A percentile compares a stretch with the other conserved stretches of the same genome.
Evolutionary conservation across 64 coral and sea anemone species (phyloP).

Genomic region (Montipora sp.): DNA sequence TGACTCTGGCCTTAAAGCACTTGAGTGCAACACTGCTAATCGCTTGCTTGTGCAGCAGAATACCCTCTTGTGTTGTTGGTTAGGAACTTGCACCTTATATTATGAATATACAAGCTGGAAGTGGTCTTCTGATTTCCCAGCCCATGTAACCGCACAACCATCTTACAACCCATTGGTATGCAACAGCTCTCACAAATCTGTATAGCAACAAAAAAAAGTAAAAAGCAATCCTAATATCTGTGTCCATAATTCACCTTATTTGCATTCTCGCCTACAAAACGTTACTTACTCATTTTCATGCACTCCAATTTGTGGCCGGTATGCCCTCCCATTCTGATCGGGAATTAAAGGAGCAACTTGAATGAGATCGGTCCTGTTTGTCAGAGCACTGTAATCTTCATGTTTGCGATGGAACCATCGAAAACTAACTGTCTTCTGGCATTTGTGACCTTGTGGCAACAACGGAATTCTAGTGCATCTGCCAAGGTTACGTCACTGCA

Average conservation of each 20-base stretch:
- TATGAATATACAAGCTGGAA: slow-evolving; percentile 45
- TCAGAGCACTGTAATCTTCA: slow-evolving; percentile 15
- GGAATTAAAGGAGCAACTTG: slow-evolving; percentile 37
- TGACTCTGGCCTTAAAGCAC: no score
- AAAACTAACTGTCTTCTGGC: neutral
- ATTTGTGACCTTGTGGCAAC: slow-evolving; percentile 29
- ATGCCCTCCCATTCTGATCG: neutral
- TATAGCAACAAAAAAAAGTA: neutral
- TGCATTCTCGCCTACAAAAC: no score
- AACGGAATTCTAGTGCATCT: slow-evolving; percentile 18
- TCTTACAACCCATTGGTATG: slow-evolving; percentile 24
- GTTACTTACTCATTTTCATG: no score
- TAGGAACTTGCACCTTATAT: neutral
- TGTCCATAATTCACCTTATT: no score
- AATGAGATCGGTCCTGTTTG: slow-evolving; percentile 17
- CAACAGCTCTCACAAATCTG: slow-evolving; percentile 29
- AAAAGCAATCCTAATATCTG: no score
- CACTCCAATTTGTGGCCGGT: no score
- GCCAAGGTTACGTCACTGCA: neutral
- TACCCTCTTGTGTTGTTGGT: slow-evolving; percentile 9
- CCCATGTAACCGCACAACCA: slow-evolving; percentile 60
- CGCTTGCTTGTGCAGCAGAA: neutral
- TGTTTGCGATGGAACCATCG: slow-evolving; percentile 32
- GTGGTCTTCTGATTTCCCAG: slow-evolving; percentile 42
- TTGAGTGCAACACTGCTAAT: neutral